Evolutionary conservation across 2,797 vertebrate genomes (phyloP).

Genomic region (Artibeus jamaicensis): DNA sequence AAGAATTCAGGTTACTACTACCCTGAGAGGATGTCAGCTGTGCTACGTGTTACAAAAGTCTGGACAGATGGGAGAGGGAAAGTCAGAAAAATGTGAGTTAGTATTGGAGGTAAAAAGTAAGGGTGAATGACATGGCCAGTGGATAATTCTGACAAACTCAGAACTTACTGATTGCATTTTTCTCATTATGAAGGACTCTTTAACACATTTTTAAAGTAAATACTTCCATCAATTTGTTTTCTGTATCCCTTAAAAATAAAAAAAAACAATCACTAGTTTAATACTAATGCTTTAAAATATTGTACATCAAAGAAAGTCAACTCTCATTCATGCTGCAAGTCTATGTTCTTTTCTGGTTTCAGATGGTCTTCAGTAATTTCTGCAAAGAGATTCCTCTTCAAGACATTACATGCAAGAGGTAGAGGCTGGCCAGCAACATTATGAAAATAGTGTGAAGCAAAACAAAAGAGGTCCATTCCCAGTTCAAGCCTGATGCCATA

Average conservation of each 20-base stretch:
- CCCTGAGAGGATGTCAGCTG: not conserved
- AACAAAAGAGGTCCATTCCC: slow-evolving; percentile 94
- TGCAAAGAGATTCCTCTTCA: slow-evolving; percentile 90
- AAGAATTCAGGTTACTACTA: not conserved
- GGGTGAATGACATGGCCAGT: not conserved
- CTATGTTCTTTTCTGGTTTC: slow-evolving; percentile 86
- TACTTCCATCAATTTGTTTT: slow-evolving; percentile 46
- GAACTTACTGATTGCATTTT: not conserved
- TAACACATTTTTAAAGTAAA: not conserved
- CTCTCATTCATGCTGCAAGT: slow-evolving; percentile 80
- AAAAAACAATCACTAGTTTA: not conserved
- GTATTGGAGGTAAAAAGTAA: not conserved
- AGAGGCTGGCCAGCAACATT: slow-evolving; percentile 92
- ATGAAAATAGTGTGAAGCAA: slow-evolving; percentile 94
- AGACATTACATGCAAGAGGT: slow-evolving; percentile 91
- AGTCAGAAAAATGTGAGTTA: not conserved
- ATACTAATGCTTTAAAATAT: not conserved
- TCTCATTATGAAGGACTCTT: not conserved
- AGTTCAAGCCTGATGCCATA: slow-evolving; percentile 97
- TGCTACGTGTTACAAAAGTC: not conserved
- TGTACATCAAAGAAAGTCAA: not conserved
- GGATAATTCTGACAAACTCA: not conserved
- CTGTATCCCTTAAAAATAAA: not conserved
- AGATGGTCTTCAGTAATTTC: slow-evolving; percentile 92
- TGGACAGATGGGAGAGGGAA: not conserved